These are phyloP conservation scores for Apis florea DNA, from an alignment of 1,140 invertebrate genomes.

Conservation along the genomic window DNA sequence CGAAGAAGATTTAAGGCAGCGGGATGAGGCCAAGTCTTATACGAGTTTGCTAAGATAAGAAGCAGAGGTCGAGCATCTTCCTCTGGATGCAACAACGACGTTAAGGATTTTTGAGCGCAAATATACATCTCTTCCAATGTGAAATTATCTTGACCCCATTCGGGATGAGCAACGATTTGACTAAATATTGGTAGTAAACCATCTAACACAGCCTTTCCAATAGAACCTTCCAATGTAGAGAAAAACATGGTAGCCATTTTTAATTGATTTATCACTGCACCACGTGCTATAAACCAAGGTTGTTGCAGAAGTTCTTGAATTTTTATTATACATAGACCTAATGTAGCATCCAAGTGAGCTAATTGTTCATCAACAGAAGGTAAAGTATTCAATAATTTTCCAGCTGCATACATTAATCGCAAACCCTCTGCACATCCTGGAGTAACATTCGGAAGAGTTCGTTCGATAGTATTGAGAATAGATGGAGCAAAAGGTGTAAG, in stretches of 20 bases:
- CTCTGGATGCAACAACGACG: slow-evolving; percentile 82
- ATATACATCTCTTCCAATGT: slow-evolving; percentile 72
- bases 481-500: slow-evolving; percentile 86
- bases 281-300: slow-evolving; percentile 67
- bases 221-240: slow-evolving; percentile 82
- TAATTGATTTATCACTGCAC: slow-evolving; percentile 76
- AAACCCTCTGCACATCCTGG: slow-evolving; percentile 81
- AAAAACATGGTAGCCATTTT: slow-evolving; percentile 88
- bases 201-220: slow-evolving; percentile 74
- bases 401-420: slow-evolving; percentile 89
- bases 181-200: slow-evolving; percentile 74
- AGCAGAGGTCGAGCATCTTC: slow-evolving; percentile 66
- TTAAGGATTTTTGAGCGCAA: slow-evolving; percentile 75
- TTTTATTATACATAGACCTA: slow-evolving; percentile 85
- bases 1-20: slow-evolving; percentile 84
- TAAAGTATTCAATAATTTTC: slow-evolving; percentile 86
- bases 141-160: slow-evolving; percentile 70
- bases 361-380: slow-evolving; percentile 83
- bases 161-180: slow-evolving; percentile 68
- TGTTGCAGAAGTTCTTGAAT: slow-evolving; percentile 81
- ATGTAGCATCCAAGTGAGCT: slow-evolving; percentile 85
- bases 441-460: slow-evolving; percentile 64
- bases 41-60: slow-evolving; percentile 84
- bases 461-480: slow-evolving; percentile 73
- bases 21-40: slow-evolving; percentile 85